phyloP scores from a whole-genome alignment of 2,113 vertebrate genomes.

The Amphiprion percula region DNA sequence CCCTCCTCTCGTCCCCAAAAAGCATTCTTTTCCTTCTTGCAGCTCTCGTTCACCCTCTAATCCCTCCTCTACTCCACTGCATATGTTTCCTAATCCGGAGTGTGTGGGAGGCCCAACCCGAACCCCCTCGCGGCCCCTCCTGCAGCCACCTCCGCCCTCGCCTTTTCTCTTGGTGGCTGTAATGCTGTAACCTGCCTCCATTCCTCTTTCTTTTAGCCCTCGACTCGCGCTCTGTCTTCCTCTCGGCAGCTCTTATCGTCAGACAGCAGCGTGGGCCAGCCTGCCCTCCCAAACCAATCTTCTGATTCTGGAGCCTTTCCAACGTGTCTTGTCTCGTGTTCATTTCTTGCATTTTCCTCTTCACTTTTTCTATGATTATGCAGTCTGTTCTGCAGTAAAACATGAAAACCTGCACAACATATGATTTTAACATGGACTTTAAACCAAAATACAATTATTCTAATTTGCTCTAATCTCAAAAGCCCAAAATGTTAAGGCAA shows the following conservation, averaged over 20 bases:
- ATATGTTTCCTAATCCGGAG: conserved; percentile 85
- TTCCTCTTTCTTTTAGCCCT: conserved; percentile 58
- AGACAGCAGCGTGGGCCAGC: conserved; percentile 39
- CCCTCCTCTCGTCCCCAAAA: conserved; percentile 65
- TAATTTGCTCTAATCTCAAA: too few relatives aligned
- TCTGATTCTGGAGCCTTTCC: conserved; percentile 37
- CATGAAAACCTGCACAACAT: too few relatives aligned
- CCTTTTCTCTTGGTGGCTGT: conserved; percentile 72
- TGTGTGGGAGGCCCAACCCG: conserved; percentile 75
- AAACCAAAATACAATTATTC: too few relatives aligned
- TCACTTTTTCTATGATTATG: background rate
- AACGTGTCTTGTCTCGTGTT: background rate
- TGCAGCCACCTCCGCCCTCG: conserved; percentile 25
- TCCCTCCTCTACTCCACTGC: conserved; percentile 80
- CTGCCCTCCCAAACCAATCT: background rate
- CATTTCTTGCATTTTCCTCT: background rate
- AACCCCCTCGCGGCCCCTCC: background rate
- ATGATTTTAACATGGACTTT: too few relatives aligned
- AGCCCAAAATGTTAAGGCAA: too few relatives aligned
- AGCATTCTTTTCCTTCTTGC: conserved; percentile 74
- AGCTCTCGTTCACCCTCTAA: conserved; percentile 76
- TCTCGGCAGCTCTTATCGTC: conserved; percentile 52
- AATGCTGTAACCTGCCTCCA: conserved; percentile 72
- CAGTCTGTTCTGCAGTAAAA: background rate
- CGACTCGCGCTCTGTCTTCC: conserved; percentile 29